Conservation (phyloP, 2,797 vertebrate genomes). For the Astyanax mexicanus region DNA sequence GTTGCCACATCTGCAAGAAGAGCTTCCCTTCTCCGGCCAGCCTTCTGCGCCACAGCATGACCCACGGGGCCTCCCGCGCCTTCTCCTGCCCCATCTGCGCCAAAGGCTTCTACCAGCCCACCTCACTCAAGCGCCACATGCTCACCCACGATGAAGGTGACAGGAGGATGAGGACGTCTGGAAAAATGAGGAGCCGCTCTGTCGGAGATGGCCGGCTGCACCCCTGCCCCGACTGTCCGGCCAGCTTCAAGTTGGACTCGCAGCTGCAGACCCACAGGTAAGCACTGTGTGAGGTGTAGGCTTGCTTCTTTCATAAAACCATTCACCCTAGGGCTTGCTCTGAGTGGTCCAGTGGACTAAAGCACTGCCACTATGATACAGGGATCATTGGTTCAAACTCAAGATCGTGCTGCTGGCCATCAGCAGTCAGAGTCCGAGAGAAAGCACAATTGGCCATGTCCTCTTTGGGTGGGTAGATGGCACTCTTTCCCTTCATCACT, state of each 20-base stretch:
- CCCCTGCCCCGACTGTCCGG: conserved; percentile 85
- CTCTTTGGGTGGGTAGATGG: no score
- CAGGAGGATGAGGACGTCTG: conserved; percentile 59
- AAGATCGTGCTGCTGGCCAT: no score
- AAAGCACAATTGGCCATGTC: no score
- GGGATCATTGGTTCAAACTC: no score
- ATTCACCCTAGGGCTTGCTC: no score
- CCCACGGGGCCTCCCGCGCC: conserved; percentile 85
- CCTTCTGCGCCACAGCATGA: conserved; percentile 89
- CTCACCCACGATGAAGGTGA: conserved; percentile 72
- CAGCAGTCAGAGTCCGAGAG: no score
- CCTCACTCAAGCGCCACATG: conserved; percentile 86
- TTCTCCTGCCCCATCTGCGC: conserved; percentile 85
- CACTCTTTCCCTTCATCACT: no score
- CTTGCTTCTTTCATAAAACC: no score
- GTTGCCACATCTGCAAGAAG: conserved; percentile 87
- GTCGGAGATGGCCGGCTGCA: conserved; percentile 65
- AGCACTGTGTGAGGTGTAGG: no score
- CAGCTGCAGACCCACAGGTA: conserved; percentile 83
- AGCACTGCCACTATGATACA: no score
- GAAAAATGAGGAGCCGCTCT: conserved; percentile 53
- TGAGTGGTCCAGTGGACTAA: no score
- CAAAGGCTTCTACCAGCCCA: conserved; percentile 81
- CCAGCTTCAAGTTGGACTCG: conserved; percentile 85
- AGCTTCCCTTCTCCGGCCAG: conserved; percentile 90